Base-by-base conservation (phyloP, 1,140 invertebrate species). In the Drosophila ogumai region DNA sequence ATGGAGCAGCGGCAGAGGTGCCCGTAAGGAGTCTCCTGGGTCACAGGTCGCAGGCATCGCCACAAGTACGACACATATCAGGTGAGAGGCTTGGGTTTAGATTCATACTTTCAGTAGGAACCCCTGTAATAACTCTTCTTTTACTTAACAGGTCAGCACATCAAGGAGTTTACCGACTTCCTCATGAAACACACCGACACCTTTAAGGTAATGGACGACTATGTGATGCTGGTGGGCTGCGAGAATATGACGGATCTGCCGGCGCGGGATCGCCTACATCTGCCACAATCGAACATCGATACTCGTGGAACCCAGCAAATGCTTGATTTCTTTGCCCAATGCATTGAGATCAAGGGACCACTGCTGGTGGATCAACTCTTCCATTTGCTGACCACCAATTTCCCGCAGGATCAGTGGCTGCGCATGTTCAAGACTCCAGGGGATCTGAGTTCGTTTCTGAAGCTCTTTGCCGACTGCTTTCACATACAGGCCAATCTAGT, bases 41-140 rank as follows among this genome's bases (percentile, higher is more conserved):
- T 0, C 98, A 99, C 93, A 94, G 98, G 66, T 98, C 97, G 44
- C 97, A 98, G 93, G 98, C 98, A 12, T 98, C 97, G 34, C 98
- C 98, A 8, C 98, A 99, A 94, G 97, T 99, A 63, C 95, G 98
- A 59, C 98, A 99, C 91, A 98, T 99, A 75, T 99, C 98, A 38
- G 95, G 95, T 67, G 66, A 75, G 80, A 75, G 80, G 41, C 6
- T 72, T 34, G 1, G 6, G 19, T 22, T 25, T 15, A 47, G 13
- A 38, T 1, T 22, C 9, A 2, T 2, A 40, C 6, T 38, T 7
- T 15, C 31, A 36, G 1, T 28, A 66, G 28, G 19, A 22, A 3
- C 3, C 15, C 17, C 0, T 12, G 2, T 54, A 34, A 32, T 36
- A n/a, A 15, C 3, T 22, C 0, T 13, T 1, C 12, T 22, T 34